A percentile compares a stretch with the other conserved stretches of the same genome.
phyloP scores from a whole-genome alignment of 2,113 vertebrate species.

The Myotis yumanensis region DNA sequence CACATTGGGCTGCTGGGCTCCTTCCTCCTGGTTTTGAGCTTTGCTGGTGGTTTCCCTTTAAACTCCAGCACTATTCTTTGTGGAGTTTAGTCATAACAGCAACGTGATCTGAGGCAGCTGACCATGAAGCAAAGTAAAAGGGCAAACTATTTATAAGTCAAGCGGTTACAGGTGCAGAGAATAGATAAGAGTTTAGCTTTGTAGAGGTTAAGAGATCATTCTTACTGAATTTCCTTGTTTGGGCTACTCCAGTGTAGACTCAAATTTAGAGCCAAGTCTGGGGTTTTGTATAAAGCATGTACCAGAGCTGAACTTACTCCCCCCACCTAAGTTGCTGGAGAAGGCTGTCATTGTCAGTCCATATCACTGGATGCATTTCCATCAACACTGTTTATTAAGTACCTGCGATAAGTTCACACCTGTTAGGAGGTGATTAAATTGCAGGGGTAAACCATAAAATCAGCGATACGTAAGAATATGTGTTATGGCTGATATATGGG shows the following conservation, averaged over 20 bases:
- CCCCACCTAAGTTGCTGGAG: background rate
- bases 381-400: background rate
- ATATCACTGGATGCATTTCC: background rate
- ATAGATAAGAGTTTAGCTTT: constrained; percentile 51
- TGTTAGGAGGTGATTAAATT: background rate
- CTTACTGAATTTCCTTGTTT: constrained; percentile 53
- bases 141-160: constrained; percentile 59
- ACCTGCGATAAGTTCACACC: background rate
- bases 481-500: background rate
- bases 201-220: constrained; percentile 29
- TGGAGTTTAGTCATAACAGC: constrained; percentile 61
- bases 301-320: background rate
- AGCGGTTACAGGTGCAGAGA: constrained; percentile 57
- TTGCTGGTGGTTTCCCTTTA: constrained; percentile 27
- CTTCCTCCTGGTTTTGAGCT: background rate
- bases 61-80: constrained; percentile 12
- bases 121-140: constrained; percentile 58
- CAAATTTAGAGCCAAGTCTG: background rate
- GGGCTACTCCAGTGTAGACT: background rate
- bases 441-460: background rate
- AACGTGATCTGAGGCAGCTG: constrained; percentile 28
- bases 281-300: background rate
- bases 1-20: background rate
- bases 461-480: background rate
- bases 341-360: background rate